These are phyloP conservation scores for Dolichopus griseipennis DNA, from an alignment of 2,888 invertebrate species.

Conservation along the genomic window DNA sequence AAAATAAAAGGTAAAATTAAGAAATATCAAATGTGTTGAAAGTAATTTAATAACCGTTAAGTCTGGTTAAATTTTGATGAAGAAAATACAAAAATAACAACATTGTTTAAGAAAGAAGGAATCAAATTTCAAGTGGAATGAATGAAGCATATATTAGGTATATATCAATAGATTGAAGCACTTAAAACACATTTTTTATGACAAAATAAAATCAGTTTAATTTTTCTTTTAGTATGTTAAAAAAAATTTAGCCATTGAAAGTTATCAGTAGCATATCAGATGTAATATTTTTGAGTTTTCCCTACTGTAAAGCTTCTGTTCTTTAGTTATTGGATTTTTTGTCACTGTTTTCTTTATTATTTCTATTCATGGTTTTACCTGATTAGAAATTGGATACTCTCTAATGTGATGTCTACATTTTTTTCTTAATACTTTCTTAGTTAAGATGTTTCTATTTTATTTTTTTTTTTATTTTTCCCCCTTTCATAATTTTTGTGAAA, in stretches of 20 bases:
- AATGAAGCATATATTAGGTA: not conserved
- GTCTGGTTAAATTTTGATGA: not conserved
- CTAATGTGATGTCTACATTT: too few relatives aligned
- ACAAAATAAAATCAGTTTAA: not conserved
- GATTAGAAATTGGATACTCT: not conserved
- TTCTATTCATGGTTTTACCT: not conserved
- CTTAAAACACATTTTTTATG: not conserved
- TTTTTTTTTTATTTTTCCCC: too few relatives aligned
- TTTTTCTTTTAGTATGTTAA: too few relatives aligned
- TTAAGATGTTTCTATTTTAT: too few relatives aligned
- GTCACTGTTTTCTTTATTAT: not conserved
- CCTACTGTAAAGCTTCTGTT: not conserved
- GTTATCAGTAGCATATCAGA: not conserved
- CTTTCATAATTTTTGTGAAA: not conserved
- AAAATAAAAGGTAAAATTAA: too few relatives aligned
- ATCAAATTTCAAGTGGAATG: constrained; percentile 2
- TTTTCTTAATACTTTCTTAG: too few relatives aligned
- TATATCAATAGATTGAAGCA: too few relatives aligned
- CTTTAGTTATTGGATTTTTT: not conserved
- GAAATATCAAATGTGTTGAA: not conserved
- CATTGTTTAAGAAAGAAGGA: not conserved
- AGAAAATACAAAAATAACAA: not conserved
- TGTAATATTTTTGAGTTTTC: not conserved
- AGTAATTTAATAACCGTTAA: not conserved
- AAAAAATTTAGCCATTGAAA: too few relatives aligned